Evolutionary conservation across 2,113 vertebrate genomes (phyloP), one percentile per base, ranked within the genome.

Genomic region (Saccopteryx leptura): DNA sequence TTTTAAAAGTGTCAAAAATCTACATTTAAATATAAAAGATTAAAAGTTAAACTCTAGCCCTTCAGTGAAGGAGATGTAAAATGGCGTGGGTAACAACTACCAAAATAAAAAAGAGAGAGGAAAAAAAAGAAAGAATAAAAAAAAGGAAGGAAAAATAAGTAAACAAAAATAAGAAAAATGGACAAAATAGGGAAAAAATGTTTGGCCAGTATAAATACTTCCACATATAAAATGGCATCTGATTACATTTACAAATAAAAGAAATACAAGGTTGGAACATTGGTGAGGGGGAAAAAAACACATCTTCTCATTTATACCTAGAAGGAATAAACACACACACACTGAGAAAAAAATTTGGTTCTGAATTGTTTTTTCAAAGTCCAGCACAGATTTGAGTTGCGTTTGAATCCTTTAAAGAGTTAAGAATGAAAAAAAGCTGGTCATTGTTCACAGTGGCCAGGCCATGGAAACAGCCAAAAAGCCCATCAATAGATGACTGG

Each of bases 21-120:
- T 99, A 99, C 99, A 99, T 99, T 99, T 99, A 99, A 99, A 99
- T 99, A 99, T 99, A 99, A 99, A 99, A 99, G 99, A 99, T 99
- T 99, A 99, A 99, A 99, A 99, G 99, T 99, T 99, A 99, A 99
- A 99, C 99, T 99, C 99, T 99, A 99, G 99, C 99, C 99, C 99
- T 99, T 99, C 99, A 99, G 99, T 99, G 99, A 99, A 99, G 99
- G 99, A 99, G 99, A 99, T 99, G 99, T 98, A 99, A 99, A 99
- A 99, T 99, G 99, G 99, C 99, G 98, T 97, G 98, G 99, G 99
- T 99, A 99, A 98, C 98, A 98, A 99, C 98, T 99, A 99, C 98
- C 98, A 39, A 39, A 39, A 39, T 39, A 99, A 98, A 98, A 98
- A 98, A 97, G 98, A 97, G 98, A 95, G 96, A 93, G 97, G 90